Conservation (phyloP, 1,140 invertebrate genomes). For the Pemphigus obesinymphae region DNA sequence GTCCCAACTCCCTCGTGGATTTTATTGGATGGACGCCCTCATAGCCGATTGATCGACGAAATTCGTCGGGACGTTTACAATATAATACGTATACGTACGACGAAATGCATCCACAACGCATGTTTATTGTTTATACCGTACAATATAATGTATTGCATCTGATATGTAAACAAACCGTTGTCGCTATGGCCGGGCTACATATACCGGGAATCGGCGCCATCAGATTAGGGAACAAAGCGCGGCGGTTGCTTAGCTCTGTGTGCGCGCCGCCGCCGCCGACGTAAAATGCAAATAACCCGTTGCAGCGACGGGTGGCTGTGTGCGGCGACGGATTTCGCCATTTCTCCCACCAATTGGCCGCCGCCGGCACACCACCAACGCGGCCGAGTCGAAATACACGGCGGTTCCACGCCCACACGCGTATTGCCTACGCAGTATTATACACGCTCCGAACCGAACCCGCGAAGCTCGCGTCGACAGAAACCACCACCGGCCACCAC, state of each 20-base stretch:
- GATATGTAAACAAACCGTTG: not conserved
- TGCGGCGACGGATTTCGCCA: not conserved
- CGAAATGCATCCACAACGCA: no score
- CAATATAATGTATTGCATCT: no score
- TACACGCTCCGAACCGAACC: not conserved
- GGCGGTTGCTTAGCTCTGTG: not conserved
- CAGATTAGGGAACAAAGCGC: not conserved
- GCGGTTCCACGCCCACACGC: not conserved
- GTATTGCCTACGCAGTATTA: no score
- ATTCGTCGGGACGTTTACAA: no score
- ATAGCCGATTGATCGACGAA: no score
- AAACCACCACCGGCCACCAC: not conserved
- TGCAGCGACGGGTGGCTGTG: not conserved
- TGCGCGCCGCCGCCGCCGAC: not conserved
- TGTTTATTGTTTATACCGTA: no score
- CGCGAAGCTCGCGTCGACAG: not conserved
- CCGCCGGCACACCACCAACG: not conserved
- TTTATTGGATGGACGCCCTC: no score
- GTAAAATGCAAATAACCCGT: not conserved
- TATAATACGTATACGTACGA: no score
- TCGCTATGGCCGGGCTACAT: no score
- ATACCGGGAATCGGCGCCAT: not conserved
- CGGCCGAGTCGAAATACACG: not conserved
- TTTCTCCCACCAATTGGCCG: not conserved
- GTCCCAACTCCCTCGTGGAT: no score